Evolutionary conservation across 2,113 vertebrate species (phyloP), one percentile per base, ranked within the genome.

Genomic region (Piprites chloris): DNA sequence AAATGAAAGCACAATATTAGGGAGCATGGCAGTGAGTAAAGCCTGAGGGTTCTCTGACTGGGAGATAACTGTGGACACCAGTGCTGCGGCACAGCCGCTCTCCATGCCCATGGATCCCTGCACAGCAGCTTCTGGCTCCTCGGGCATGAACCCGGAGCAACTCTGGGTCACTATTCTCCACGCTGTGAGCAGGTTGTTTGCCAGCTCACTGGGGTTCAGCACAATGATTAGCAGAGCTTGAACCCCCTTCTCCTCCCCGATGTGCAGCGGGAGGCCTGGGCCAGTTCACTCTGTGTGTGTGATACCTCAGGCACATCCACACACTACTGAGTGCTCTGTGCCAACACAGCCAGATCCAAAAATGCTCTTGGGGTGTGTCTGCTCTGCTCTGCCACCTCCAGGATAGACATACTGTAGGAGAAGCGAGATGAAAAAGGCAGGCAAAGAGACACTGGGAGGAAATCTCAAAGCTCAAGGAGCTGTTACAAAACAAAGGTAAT

Each of bases 271-370:
- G 37, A 85, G 56, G 47, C 37, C 56, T n/a, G 83, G 68, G 41
- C n/a, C 65, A 37, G 41, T 18, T 27, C 47, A 0, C n/a, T 2
- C 4, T 6, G 12, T 5, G 3, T 26, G 61, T 11, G 58, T 1
- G 2, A 5, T 19, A 8, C 7, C 46, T 26, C 19, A 3, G 50
- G 28, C 8, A 28, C 3, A 1, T 22, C 71, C 46, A 9, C 62
- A 20, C 0, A 0, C 39, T 2, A 2, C 33, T 49, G 35, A 82
- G 39, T 6, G 0, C 0, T 0, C 65, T 19, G 35, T 30, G 61
- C 75, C 56, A 42, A 3, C 1, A 3, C 6, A 2, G 55, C 30
- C 68, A 42, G 41, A 2, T 18, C 49, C 58, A 30, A 56, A 39
- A 83, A 32, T 35, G 33, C 39, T 50, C 77, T 8, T 52, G 72